Evolutionary conservation across 2,888 invertebrate genomes (phyloP).

Genomic region (Caenorhabditis sp.): DNA sequence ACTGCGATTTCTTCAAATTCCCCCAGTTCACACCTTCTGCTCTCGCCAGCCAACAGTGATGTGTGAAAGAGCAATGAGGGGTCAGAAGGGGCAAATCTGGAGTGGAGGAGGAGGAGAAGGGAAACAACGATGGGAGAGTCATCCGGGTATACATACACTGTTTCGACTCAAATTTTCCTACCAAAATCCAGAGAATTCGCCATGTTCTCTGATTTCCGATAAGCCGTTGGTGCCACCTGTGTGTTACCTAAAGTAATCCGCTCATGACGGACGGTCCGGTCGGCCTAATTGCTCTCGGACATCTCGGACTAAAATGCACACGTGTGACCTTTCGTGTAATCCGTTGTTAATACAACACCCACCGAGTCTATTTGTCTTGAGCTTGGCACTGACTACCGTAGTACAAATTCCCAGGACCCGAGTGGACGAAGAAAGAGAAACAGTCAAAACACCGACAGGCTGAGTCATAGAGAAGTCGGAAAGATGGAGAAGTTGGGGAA

Average conservation of each 20-base stretch:
- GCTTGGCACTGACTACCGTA: too few species aligned
- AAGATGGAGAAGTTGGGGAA: too few species aligned
- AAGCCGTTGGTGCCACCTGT: conserved; percentile 25
- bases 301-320: conserved; percentile 41
- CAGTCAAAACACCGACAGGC: too few species aligned
- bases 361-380: too few species aligned
- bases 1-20: neutral
- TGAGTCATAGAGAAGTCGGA: too few species aligned
- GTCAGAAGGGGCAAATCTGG: neutral
- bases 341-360: conserved; percentile 2
- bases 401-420: neutral
- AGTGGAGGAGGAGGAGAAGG: neutral
- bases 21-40: neutral
- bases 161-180: too few species aligned
- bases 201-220: too few species aligned
- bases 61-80: neutral
- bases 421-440: too few species aligned
- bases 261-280: conserved; percentile 1
- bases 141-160: too few species aligned
- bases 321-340: conserved; percentile 45
- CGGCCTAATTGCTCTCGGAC: conserved; percentile 34
- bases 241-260: conserved; percentile 39
- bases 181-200: too few species aligned
- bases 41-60: neutral
- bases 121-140: neutral